Evolutionary conservation across 2,797 vertebrate species (phyloP), one percentile per base, ranked within the genome.

Genomic region (Margarornis squamiger): DNA sequence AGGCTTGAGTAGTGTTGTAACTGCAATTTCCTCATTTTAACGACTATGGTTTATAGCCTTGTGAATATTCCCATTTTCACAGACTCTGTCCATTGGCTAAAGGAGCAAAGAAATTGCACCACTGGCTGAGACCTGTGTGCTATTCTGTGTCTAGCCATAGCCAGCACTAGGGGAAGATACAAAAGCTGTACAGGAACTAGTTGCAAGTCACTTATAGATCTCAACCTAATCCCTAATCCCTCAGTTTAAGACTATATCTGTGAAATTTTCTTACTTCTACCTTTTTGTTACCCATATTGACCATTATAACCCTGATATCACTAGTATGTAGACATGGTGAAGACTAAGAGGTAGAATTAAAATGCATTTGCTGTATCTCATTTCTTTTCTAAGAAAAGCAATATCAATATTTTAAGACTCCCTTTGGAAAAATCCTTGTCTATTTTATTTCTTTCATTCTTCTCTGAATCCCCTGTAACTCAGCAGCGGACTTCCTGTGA

Each of bases 21-120:
- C 57, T 73, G 21, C 32, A 27, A 67, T 62, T 96, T 95, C 61
- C 36, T 70, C 36, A 48, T 78, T 90, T 86, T 92, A 92, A 86
- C 2, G 0, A 51, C 51, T 80, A 7, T 14, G 10, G 7, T 52
- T 74, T 30, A 36, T 32, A 59, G 52, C 6, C 16, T 57, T 65
- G 46, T 38, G 27, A 86, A 39, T 49, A 26, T 62, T 41, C 14
- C 21, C 2, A 7, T 63, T 91, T 88, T 74, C 29, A 14, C 17
- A 59, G 29, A 6, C 46, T 59, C 6, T 38, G 17, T 51, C 30
- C 22, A 4, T 48, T 45, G 19, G 16, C 34, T 73, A 36, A 72
- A 76, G 41, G 23, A 85, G 9, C 24, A 79, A 62, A 88, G 26
- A 73, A 71, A 57, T 46, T 32, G 9, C 12, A 7, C 10, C 73